These are phyloP conservation scores for Tragelaphus strepsiceros DNA, from an alignment of 2,113 vertebrate genomes.

Conservation along the genomic window DNA sequence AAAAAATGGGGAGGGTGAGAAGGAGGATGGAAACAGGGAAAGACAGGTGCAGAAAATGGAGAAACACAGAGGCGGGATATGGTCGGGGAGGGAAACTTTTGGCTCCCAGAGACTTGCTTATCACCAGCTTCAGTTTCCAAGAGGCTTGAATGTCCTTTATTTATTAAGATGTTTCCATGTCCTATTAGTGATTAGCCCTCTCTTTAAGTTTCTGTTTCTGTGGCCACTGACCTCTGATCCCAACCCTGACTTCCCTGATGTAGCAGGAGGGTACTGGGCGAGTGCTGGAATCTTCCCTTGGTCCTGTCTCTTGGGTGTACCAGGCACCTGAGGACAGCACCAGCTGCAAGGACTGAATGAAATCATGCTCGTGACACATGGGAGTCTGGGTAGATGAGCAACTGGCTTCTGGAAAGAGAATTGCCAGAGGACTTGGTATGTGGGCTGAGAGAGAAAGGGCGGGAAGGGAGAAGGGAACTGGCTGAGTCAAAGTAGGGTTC, in stretches of 20 bases:
- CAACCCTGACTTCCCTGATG: not conserved
- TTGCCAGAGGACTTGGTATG: not conserved
- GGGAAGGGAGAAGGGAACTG: not conserved
- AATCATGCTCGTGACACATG: not conserved
- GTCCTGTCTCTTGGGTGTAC: not conserved
- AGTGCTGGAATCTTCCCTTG: not conserved
- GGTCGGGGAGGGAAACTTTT: not conserved
- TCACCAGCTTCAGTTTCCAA: not conserved
- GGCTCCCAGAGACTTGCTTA: not conserved
- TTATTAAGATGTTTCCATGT: not conserved
- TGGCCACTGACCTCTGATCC: not conserved
- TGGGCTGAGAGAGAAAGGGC: not conserved
- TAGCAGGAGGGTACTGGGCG: not conserved
- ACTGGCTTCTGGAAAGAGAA: not conserved
- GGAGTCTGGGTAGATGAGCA: not conserved
- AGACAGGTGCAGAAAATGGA: not conserved
- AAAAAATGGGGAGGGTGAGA: not conserved
- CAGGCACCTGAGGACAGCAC: not conserved
- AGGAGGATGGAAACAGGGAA: not conserved
- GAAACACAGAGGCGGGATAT: not conserved
- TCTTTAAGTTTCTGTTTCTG: not conserved
- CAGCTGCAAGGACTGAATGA: not conserved
- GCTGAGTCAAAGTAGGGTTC: not conserved
- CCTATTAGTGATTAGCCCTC: not conserved
- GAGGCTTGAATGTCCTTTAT: not conserved